Conservation (phyloP, 2,113 vertebrate genomes). For the Limnothrissa miodon region DNA sequence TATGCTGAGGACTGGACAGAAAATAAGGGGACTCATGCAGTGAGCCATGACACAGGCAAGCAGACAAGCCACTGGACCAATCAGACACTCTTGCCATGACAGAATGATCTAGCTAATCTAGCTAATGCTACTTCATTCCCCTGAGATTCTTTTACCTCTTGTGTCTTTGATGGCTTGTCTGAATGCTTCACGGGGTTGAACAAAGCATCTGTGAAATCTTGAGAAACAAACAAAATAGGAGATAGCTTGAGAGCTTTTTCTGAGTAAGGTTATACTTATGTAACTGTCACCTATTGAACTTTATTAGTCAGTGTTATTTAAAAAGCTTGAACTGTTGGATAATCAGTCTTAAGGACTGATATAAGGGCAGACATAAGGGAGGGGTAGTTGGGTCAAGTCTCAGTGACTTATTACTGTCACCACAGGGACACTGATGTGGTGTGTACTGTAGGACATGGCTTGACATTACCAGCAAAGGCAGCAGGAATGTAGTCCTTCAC, state of each 20-base stretch:
- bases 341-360: neutral
- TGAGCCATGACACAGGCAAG: neutral
- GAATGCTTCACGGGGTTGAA: conserved; percentile 74
- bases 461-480: conserved; percentile 84
- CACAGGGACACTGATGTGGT: neutral
- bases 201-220: conserved; percentile 77
- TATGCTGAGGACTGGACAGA: conserved; percentile 61
- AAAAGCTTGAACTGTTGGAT: neutral
- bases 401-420: neutral
- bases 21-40: conserved; percentile 16
- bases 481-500: conserved; percentile 96
- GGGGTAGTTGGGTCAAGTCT: neutral
- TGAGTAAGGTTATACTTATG: neutral
- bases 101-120: neutral
- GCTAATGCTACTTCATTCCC: neutral
- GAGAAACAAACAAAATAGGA: conserved; percentile 31
- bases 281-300: neutral
- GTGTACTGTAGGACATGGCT: neutral
- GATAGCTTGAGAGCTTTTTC: neutral
- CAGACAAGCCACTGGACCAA: neutral
- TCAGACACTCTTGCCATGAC: neutral
- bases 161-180: conserved; percentile 68
- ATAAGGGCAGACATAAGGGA: neutral
- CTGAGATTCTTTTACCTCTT: conserved; percentile 55
- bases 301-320: neutral